Evolutionary conservation across 2,888 invertebrate genomes (phyloP), one percentile per base, ranked within the genome.

Genomic region (Cryptocephalus primarius): DNA sequence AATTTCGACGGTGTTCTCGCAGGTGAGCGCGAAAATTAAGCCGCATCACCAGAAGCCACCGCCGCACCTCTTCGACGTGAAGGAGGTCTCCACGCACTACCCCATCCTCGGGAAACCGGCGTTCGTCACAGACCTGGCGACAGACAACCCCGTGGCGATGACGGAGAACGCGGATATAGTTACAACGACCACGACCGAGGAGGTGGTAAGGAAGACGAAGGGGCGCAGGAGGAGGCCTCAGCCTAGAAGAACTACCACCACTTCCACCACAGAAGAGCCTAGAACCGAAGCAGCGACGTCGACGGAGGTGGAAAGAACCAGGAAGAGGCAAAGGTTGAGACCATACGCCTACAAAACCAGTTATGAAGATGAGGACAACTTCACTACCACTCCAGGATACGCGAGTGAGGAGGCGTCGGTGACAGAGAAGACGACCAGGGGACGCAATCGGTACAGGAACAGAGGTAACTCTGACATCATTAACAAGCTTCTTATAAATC

Each of bases 81-180:
- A 70, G 52, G 71, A 71, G 50, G 70, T 71, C 11, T 70, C 70
- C 1, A 71, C 71, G 1, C 71, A 71, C 59, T 71, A 64, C 51
- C 70, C 70, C 8, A 64, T 70, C 45, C 50, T 69, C 11, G 66
- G 64, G 31, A 58, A 51, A 46, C 65, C 63, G 1, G 52, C 53
- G 14, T 55, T 54, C 36, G 39, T 33, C 14, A 42, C 46, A 8
- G 46, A 52, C 32, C 12, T 32, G 3, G 42, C 39, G 33, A 52
- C 55, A 4, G 47, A 41, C 9, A 48, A 11, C 38, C 49, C 46
- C 8, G 11, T 40, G 43, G 43, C 48, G 1, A 40, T 49, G 10
- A 50, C 50, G 8, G 53, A 57, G 10, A 54, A 48, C 31, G 48
- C 53, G 8, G 62, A 62, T 46, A 52, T 56, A 10, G 53, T 55